These are phyloP conservation scores for Falco biarmicus DNA, from an alignment of 2,797 vertebrate genomes.

Conservation along the genomic window DNA sequence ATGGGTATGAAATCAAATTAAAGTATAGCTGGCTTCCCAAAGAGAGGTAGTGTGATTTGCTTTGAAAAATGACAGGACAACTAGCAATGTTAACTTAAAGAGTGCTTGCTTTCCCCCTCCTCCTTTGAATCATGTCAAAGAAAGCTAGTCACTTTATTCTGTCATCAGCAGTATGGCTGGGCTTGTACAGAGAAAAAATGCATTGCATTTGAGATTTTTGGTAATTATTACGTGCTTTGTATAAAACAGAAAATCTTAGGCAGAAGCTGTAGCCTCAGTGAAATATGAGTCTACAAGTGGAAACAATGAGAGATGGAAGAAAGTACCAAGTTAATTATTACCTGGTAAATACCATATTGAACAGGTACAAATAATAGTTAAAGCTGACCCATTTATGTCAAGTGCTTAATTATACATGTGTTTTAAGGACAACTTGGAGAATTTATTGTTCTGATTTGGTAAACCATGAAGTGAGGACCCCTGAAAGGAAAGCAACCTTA, in stretches of 20 bases:
- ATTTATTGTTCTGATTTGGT: neutral
- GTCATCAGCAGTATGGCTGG: neutral
- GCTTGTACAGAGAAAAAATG: neutral
- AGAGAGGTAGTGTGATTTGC: neutral
- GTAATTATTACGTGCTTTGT: neutral
- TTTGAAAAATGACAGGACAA: constrained; percentile 1
- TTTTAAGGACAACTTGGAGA: neutral
- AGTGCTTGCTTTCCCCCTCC: neutral
- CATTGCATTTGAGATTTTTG: neutral
- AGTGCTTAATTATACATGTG: neutral
- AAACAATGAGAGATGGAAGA: neutral
- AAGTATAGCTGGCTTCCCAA: neutral
- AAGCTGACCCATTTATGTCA: neutral
- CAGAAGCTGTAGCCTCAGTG: neutral
- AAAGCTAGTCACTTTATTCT: neutral
- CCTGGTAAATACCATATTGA: neutral
- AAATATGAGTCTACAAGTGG: neutral
- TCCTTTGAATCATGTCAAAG: neutral
- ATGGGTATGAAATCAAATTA: constrained; percentile 16
- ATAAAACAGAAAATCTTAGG: neutral
- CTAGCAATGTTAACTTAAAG: neutral
- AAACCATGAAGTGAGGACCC: neutral
- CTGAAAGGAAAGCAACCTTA: neutral
- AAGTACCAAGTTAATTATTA: neutral
- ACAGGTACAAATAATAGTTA: neutral